These are phyloP conservation scores for Dolichomitus sp. DNA, from an alignment of 2,888 invertebrate species.

Conservation along the genomic window DNA sequence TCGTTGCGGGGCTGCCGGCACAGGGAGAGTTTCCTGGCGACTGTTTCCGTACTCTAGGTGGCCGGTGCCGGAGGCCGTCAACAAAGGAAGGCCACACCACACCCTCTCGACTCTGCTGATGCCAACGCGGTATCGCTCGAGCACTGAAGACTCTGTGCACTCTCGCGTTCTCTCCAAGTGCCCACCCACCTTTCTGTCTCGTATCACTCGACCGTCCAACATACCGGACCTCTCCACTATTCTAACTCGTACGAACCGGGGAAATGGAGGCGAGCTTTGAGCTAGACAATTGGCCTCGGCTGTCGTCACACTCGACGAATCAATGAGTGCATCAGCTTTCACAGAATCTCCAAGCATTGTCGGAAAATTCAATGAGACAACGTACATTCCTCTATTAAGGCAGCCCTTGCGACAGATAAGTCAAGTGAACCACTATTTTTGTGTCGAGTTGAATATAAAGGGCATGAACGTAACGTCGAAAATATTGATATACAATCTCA, in stretches of 20 bases:
- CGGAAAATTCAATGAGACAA: constrained; percentile 7
- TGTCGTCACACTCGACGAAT: constrained; percentile 32
- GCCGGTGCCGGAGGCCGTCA: constrained; percentile 74
- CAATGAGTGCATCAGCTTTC: constrained; percentile 41
- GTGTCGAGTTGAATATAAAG: too few species aligned
- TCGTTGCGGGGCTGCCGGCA: constrained; percentile 74
- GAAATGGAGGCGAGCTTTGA: constrained; percentile 47
- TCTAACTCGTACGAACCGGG: constrained; percentile 37
- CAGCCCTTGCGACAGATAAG: not conserved
- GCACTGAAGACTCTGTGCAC: constrained; percentile 59
- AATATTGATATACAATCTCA: too few species aligned
- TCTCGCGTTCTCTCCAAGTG: constrained; percentile 31
- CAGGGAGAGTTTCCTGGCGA: constrained; percentile 78
- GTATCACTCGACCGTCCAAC: constrained; percentile 57
- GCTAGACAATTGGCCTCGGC: constrained; percentile 45
- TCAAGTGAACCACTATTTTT: too few species aligned
- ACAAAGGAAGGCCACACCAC: constrained; percentile 78
- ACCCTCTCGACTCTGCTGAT: constrained; percentile 14
- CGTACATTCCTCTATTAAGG: not conserved
- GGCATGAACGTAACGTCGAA: too few species aligned
- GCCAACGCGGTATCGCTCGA: constrained; percentile 49
- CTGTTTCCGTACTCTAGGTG: constrained; percentile 77
- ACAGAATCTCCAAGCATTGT: constrained; percentile 16
- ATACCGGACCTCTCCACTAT: constrained; percentile 55
- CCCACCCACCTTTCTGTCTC: constrained; percentile 52